Base-by-base conservation (phyloP, 1,140 invertebrate genomes). In the Mya arenaria region DNA sequence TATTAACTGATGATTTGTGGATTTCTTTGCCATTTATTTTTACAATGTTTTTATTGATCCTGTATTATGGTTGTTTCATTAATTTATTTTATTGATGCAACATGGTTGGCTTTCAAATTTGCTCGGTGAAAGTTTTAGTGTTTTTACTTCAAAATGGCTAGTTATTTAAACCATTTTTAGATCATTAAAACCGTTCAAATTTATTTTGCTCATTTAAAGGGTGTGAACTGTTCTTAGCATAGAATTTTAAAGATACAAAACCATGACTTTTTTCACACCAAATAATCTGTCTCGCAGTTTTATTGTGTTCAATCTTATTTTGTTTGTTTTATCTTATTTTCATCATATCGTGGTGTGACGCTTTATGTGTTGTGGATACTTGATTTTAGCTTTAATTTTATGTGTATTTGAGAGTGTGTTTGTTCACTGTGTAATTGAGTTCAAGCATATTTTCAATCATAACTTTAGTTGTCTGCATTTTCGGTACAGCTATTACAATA, bases 391-490 rank as follows among this genome's bases (percentile, higher is more conserved):
- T 62, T 62, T 62, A 4, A 30, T 62, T 62, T 23, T 62, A 34
- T 30, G 19, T 30, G 32, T 62, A 37, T 68, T 68, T 28, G n/a
- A 36, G n/a, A 36, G 65, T 37, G 32, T 34, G n/a, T 68, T 68
- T 68, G 65, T 68, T 68, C 28, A 36, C 30, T 32, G 13, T n/a
- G n/a, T 68, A 34, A n/a, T 68, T n/a, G 19, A 36, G 32, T 32
- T 19, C 36, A 68, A 19, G n/a, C 36, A 36, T 68, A n/a, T n/a
- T n/a, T 66, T 34, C 65, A 56, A 80, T 80, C 77, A 71, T 80
- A 80, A 80, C 63, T 80, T 80, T 80, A 23, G 77, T 80, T 80
- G 77, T 80, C 66, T 71, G 69, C 23, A 68, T 44, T 80, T 80
- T 32, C 34, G 58, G 32, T 74, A 48, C 56, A 4, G 10, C 17